Evolutionary conservation across 2,113 vertebrate genomes (phyloP).

Genomic region (Calypte anna): DNA sequence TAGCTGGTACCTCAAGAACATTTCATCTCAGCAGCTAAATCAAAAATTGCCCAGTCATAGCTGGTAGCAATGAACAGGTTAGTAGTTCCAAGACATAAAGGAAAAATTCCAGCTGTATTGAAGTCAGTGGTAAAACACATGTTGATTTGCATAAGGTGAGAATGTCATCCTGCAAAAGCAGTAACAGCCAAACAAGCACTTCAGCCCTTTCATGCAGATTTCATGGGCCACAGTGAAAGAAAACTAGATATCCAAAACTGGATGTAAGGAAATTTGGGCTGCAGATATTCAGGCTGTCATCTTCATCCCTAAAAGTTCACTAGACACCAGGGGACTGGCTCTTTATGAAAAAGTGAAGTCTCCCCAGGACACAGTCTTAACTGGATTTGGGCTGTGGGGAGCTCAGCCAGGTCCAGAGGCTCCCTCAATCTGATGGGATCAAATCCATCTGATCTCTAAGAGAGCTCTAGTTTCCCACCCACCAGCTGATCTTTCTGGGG

Average conservation of each 20-base stretch:
- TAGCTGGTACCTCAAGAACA: neutral
- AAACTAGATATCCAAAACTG: neutral
- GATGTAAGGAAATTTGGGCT: neutral
- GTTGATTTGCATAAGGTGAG: neutral
- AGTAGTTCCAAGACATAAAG: neutral
- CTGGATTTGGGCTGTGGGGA: neutral
- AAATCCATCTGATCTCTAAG: fast-evolving
- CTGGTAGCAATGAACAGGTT: neutral
- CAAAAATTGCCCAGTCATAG: slow-evolving; percentile 25
- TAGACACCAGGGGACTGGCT: fast-evolving
- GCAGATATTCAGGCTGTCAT: neutral
- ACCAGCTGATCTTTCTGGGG: neutral
- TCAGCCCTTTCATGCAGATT: neutral
- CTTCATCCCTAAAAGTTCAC: neutral
- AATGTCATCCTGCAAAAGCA: neutral
- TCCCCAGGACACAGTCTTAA: neutral
- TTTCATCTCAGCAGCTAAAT: neutral
- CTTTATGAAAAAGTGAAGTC: neutral
- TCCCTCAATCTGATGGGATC: neutral
- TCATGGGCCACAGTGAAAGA: neutral
- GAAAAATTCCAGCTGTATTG: neutral
- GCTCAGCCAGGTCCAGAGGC: neutral
- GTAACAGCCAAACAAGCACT: neutral
- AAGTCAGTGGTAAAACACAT: neutral
- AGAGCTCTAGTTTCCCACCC: fast-evolving